Percentiles rank a stretch among this genome's conserved stretches.
Evolutionary conservation across 2,888 invertebrate species (phyloP).

Genomic region (Matsumyia berberina): DNA sequence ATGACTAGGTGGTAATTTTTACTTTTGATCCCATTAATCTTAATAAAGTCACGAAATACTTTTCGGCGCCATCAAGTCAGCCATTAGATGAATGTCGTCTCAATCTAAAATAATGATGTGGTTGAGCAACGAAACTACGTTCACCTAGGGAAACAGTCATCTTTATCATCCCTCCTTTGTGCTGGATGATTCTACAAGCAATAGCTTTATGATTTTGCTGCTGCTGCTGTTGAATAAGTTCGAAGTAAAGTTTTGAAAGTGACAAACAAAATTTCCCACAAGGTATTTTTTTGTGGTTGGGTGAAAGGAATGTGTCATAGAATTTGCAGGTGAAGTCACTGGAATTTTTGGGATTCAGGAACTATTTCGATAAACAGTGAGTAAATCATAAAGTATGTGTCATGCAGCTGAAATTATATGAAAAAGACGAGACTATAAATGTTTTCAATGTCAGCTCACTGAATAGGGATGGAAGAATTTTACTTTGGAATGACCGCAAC

Average conservation of each 20-base stretch:
- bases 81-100: slow-evolving; percentile 53
- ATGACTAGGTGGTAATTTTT: slow-evolving; percentile 29
- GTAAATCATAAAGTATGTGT: neutral
- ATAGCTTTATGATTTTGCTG: neutral
- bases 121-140: slow-evolving; percentile 36
- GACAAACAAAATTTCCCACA: slow-evolving; percentile 27
- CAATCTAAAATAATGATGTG: slow-evolving; percentile 55
- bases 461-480: no score
- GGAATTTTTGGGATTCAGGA: neutral
- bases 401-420: no score
- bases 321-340: neutral
- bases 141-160: slow-evolving; percentile 37
- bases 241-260: slow-evolving; percentile 1
- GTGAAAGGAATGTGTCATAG: neutral
- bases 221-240: neutral
- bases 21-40: slow-evolving; percentile 51
- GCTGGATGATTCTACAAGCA: neutral
- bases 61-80: slow-evolving; percentile 39
- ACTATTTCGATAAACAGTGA: no score
- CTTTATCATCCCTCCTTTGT: neutral
- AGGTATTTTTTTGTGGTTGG: neutral
- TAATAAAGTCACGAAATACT: slow-evolving; percentile 48
- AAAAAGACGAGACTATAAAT: no score
- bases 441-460: no score
- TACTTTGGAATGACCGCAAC: no score